Base-by-base conservation (phyloP, 1,140 invertebrate genomes). In the Zaprionus africanus region DNA sequence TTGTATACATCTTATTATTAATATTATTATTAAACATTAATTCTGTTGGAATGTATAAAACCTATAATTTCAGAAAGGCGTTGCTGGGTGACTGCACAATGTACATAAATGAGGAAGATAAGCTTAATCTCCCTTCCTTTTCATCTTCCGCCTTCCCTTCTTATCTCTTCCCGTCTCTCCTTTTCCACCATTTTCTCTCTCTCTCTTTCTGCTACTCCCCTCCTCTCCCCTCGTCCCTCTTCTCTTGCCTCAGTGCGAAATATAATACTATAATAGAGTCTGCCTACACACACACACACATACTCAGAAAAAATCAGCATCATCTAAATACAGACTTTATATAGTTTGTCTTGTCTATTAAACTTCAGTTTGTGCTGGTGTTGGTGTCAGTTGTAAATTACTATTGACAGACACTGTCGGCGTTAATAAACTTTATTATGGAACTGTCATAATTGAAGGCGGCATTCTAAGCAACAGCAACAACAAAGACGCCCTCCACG, bases 401-500 rank as follows among this genome's bases (percentile, higher is more conserved):
- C 56, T 59, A 64, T 76, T 65, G 43, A 64, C 67, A 65, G 54
- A 38, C 60, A 76, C 73, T 76, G 67, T 76, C 22, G 22, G 67
- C 46, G 17, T 17, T 46, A 36, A 76, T 76, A 76, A 71, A 71
- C 43, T 71, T 71, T 71, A 65, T 71, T 64, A 46, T 60, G 26
- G 73, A 59, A 59, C 67, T 71, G 67, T 76, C 60, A 71, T 76
- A 76, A 71, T 71, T 61, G 60, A 76, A 76, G 67, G 68, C 73
- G 60, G 67, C 73, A 65, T 71, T 71, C 60, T 63, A 58, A 71
- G 19, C 60, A 76, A 46, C 41, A 46, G 19, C 41, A 46, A 46
- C n/a, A 46, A 46, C 15, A 65, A 12, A 9, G 31, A 13, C 51
- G 67, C 67, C 73, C 67, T 76, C 60, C 67, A 76, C 73, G 73